These are phyloP conservation scores for Apoda limacodes DNA, from an alignment of 2,888 invertebrate species.

Conservation along the genomic window DNA sequence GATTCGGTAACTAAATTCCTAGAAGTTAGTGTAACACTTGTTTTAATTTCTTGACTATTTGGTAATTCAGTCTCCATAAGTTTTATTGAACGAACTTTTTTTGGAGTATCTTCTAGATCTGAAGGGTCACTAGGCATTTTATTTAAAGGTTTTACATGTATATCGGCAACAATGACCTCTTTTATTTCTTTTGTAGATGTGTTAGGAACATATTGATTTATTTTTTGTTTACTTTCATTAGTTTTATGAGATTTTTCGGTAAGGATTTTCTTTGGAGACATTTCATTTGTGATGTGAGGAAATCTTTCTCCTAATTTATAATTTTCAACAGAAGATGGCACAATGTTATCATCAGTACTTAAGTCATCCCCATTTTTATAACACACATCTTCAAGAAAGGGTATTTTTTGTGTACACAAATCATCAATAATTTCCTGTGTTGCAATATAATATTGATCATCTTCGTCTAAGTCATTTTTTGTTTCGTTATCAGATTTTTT, in stretches of 20 bases:
- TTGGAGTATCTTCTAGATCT: constrained; percentile 39
- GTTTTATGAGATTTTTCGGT: constrained; percentile 16
- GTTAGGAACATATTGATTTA: constrained; percentile 25
- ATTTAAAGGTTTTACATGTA: neutral
- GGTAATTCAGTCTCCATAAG: constrained; percentile 44
- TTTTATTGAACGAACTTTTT: constrained; percentile 32
- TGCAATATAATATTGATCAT: constrained; percentile 40
- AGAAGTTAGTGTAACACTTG: constrained; percentile 24
- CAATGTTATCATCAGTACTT: constrained; percentile 21
- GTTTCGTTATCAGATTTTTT: constrained; percentile 10
- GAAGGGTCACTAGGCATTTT: constrained; percentile 34
- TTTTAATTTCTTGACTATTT: constrained; percentile 53
- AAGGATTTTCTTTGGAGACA: constrained; percentile 17
- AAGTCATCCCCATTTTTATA: constrained; percentile 4
- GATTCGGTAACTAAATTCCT: constrained; percentile 28
- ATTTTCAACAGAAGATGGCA: constrained; percentile 29
- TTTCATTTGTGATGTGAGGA: constrained; percentile 20
- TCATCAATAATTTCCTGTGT: constrained; percentile 52
- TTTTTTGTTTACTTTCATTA: constrained; percentile 22
- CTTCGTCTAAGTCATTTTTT: constrained; percentile 12
- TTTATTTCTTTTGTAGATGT: constrained; percentile 28
- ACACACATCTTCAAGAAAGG: constrained; percentile 14
- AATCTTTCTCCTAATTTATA: constrained; percentile 23
- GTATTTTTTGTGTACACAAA: constrained; percentile 38
- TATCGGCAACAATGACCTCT: constrained; percentile 28